Evolutionary conservation across 2,888 invertebrate genomes (phyloP), one percentile per base, ranked within the genome.

Genomic region (Scaptodrosophila latifasciaeformis): DNA sequence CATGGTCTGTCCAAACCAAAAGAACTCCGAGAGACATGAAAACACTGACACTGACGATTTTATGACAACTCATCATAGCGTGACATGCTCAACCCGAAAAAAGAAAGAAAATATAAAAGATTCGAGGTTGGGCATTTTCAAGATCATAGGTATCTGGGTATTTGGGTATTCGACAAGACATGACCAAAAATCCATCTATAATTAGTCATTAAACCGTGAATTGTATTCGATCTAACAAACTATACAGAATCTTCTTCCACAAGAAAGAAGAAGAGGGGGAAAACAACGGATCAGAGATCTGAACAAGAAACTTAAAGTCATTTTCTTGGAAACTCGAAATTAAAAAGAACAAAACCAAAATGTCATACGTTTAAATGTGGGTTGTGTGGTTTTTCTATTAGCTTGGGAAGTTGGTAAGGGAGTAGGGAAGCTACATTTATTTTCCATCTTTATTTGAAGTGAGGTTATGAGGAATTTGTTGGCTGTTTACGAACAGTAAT

Each of bases 201-300:
- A 82, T 82, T 82, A 81, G 81, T 64, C 80, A 80, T 82, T 82
- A 78, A 82, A 82, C 77, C 82, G 75, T 80, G 75, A 81, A 82
- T 77, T 67, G 77, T 65, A 1, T 30, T n/a, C 13, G 34, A 34
- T 34, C 34, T n/a, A n/a, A n/a, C n/a, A n/a, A n/a, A n/a, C n/a
- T n/a, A n/a, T n/a, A n/a, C n/a, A n/a, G n/a, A n/a, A n/a, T n/a
- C n/a, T n/a, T n/a, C n/a, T n/a, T n/a, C n/a, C n/a, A n/a, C n/a
- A n/a, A n/a, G n/a, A n/a, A n/a, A n/a, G n/a, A n/a, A n/a, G n/a
- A n/a, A n/a, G n/a, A n/a, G n/a, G 24, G 24, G 24, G 24, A 3
- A 24, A 24, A 24, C 24, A 24, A 24, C 7, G 4, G 24, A 7
- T 7, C 24, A 13, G 4, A 18, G 19, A 48, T 7, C 15, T 18